These are phyloP conservation scores for Mamestra brassicae DNA, from an alignment of 2,888 invertebrate genomes.

Conservation along the genomic window DNA sequence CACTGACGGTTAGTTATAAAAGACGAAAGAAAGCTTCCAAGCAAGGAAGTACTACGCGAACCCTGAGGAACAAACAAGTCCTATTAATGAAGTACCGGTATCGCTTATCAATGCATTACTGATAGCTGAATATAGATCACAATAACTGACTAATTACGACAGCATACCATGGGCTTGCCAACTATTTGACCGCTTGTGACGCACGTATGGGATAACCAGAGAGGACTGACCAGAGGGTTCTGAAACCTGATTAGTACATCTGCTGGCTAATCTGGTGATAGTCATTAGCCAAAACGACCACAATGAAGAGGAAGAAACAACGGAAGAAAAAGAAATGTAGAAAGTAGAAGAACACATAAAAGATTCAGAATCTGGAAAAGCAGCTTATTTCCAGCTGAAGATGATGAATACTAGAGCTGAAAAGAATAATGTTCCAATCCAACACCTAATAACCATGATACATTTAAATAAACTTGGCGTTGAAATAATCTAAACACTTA, in stretches of 20 bases:
- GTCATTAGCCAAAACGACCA: not conserved
- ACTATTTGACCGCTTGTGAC: conserved; percentile 50
- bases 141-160: conserved; percentile 54
- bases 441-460: conserved; percentile 24
- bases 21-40: not conserved
- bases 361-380: too few relatives aligned
- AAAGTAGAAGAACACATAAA: not conserved
- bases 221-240: not conserved
- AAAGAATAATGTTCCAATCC: conserved; percentile 6
- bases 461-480: conserved; percentile 38
- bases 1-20: not conserved
- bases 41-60: not conserved
- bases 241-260: not conserved
- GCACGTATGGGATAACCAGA: conserved; percentile 6
- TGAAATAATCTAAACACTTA: conserved; percentile 48
- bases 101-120: conserved; percentile 30
- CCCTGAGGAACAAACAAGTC: not conserved
- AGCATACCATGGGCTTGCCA: conserved; percentile 48
- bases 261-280: too few relatives aligned
- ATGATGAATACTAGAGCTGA: not conserved
- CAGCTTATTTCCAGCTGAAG: not conserved
- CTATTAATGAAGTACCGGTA: conserved; percentile 3
- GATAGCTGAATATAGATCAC: conserved; percentile 37
- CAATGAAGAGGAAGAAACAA: not conserved
- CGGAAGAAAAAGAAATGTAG: not conserved